phyloP scores from a whole-genome alignment of 2,888 invertebrate species.

The Hypolimnas misippus region DNA sequence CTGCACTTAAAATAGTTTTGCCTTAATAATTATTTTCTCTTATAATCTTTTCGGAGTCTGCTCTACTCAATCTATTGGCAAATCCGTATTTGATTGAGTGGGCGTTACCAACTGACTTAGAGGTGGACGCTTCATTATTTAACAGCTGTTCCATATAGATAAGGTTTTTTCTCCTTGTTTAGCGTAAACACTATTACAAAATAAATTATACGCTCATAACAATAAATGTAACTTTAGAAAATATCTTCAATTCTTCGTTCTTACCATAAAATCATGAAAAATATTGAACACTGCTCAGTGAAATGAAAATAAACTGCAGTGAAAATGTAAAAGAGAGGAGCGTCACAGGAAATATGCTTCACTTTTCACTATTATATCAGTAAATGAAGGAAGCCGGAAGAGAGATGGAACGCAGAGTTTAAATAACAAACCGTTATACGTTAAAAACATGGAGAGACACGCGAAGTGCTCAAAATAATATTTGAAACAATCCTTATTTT shows the following conservation, averaged over 20 bases:
- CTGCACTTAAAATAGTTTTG: too few relatives aligned
- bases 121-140: neutral
- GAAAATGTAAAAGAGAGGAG: constrained; percentile 33
- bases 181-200: neutral
- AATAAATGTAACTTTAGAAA: neutral
- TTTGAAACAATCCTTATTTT: too few relatives aligned
- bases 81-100: too few relatives aligned
- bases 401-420: constrained; percentile 16
- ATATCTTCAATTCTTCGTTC: neutral
- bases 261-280: constrained; percentile 30
- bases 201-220: neutral
- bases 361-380: constrained; percentile 37
- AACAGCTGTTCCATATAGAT: too few relatives aligned
- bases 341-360: constrained; percentile 34
- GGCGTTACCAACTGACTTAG: too few relatives aligned
- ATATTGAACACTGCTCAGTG: constrained; percentile 36
- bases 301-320: constrained; percentile 38
- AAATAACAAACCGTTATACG: constrained; percentile 17
- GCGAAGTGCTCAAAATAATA: neutral
- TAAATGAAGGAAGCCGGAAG: constrained; percentile 27
- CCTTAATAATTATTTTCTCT: too few relatives aligned
- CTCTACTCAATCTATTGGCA: neutral
- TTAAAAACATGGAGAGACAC: neutral
- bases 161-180: neutral
- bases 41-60: too few relatives aligned